These are phyloP conservation scores for Smutsia gigantea DNA, from an alignment of 2,797 vertebrate genomes.

Conservation along the genomic window DNA sequence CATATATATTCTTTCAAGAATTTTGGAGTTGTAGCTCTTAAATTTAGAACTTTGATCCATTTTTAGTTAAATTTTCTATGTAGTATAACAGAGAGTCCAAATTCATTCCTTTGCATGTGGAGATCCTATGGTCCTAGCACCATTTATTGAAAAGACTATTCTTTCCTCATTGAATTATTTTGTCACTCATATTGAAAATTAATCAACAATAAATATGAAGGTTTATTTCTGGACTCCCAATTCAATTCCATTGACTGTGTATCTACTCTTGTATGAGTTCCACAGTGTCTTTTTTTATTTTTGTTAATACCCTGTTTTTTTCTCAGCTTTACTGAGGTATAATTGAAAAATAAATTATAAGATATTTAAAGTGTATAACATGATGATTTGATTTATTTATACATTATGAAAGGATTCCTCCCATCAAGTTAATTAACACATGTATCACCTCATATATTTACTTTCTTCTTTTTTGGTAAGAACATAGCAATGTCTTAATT, in stretches of 20 bases:
- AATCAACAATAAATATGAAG: background rate
- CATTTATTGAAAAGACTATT: background rate
- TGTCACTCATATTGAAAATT: background rate
- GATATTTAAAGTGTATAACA: background rate
- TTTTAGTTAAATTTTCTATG: background rate
- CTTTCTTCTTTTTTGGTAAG: background rate
- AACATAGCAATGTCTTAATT: background rate
- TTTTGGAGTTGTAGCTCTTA: background rate
- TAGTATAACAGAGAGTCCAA: background rate
- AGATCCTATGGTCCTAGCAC: background rate
- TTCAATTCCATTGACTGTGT: background rate
- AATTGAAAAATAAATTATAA: background rate
- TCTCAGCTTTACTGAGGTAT: background rate
- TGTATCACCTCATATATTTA: background rate
- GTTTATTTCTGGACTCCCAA: background rate
- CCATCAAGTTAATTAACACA: background rate
- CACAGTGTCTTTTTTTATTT: background rate
- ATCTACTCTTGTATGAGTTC: background rate
- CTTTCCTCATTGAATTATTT: background rate
- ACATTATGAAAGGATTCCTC: background rate
- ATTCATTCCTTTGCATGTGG: background rate
- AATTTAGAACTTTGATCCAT: background rate
- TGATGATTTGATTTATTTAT: background rate
- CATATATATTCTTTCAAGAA: background rate
- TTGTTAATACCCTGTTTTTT: background rate